A percentile compares a stretch with the other conserved stretches of the same genome.
phyloP scores from a whole-genome alignment of 2,888 invertebrate species.

The Pharmacophagus antenor region DNA sequence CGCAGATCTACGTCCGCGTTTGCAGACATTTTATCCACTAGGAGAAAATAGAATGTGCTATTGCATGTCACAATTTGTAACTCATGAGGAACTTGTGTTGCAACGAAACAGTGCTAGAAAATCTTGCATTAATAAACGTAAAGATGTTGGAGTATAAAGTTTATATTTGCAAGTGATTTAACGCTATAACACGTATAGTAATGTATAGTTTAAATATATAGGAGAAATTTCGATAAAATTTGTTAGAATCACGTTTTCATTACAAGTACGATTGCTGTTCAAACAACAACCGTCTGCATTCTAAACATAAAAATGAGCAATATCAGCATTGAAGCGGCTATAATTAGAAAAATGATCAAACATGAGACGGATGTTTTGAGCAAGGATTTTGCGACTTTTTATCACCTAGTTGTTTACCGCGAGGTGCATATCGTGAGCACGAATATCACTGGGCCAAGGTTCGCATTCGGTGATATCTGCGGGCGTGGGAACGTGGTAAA shows the following conservation, averaged over 20 bases:
- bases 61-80: neutral
- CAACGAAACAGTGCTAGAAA: neutral
- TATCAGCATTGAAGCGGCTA: neutral
- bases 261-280: no score
- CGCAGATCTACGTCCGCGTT: slow-evolving; percentile 16
- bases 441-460: slow-evolving; percentile 10
- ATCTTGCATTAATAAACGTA: neutral
- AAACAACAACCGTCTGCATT: neutral
- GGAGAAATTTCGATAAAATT: no score
- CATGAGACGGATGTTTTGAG: neutral
- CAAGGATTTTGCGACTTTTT: neutral
- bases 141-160: no score
- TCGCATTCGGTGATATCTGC: slow-evolving; percentile 42
- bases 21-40: slow-evolving; percentile 1
- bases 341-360: neutral
- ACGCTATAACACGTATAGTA: no score
- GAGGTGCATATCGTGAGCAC: neutral
- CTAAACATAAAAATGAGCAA: neutral
- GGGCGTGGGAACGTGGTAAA: slow-evolving; percentile 26
- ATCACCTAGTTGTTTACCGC: neutral
- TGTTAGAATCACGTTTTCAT: neutral
- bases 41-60: neutral
- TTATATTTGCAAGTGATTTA: neutral
- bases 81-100: neutral
- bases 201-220: no score